These are phyloP conservation scores for Pteronotus mesoamericanus DNA, from an alignment of 2,797 vertebrate species.

Conservation along the genomic window DNA sequence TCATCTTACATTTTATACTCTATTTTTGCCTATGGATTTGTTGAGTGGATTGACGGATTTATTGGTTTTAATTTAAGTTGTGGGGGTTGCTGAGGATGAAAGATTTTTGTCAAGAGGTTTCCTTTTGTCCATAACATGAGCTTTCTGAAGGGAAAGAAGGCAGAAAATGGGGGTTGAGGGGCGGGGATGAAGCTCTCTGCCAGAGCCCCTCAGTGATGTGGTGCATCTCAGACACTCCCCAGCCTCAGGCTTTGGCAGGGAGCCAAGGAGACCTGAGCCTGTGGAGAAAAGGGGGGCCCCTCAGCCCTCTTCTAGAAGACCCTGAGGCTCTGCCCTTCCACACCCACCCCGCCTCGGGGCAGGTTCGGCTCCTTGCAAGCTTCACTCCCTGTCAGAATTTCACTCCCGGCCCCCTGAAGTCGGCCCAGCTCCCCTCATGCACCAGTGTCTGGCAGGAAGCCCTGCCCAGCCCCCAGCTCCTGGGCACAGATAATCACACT, in stretches of 20 bases:
- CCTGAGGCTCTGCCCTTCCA: background rate
- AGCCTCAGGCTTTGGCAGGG: background rate
- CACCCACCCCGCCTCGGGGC: background rate
- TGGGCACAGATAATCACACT: rapidly evolving
- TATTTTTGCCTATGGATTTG: background rate
- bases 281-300: background rate
- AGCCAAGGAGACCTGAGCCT: background rate
- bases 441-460: background rate
- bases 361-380: background rate
- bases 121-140: background rate
- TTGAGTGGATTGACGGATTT: background rate
- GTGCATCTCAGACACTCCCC: background rate
- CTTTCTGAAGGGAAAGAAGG: background rate
- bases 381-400: background rate
- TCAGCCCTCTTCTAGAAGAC: background rate
- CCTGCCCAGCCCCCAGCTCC: background rate
- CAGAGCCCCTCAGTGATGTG: rapidly evolving
- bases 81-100: background rate
- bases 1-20: background rate
- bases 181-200: rapidly evolving
- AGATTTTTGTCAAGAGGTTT: background rate
- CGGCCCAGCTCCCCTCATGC: no score
- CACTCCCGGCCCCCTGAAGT: no score
- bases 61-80: background rate
- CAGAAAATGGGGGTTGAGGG: no score